These are phyloP conservation scores for Aporophyla nigra DNA, from an alignment of 2,888 invertebrate genomes.

Conservation along the genomic window DNA sequence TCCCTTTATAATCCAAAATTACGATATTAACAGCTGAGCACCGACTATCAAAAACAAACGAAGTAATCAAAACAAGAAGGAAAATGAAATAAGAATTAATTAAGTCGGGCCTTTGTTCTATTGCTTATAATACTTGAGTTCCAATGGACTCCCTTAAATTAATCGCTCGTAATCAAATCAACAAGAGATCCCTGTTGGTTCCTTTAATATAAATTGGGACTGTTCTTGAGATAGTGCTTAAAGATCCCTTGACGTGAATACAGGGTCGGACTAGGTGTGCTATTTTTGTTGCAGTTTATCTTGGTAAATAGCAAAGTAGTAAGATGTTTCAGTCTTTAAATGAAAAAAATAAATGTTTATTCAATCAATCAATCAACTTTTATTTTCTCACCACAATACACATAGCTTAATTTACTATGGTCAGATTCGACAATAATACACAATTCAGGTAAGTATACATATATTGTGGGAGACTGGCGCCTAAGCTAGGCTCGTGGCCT, in stretches of 20 bases:
- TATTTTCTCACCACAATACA: too few species aligned
- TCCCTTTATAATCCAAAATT: constrained; percentile 37
- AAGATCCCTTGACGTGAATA: constrained; percentile 51
- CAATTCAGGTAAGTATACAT: too few species aligned
- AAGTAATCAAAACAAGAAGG: constrained; percentile 62
- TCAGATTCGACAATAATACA: too few species aligned
- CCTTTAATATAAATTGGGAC: constrained; percentile 77
- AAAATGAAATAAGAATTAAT: constrained; percentile 81
- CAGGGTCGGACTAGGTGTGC: constrained; percentile 30
- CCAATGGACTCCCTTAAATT: constrained; percentile 78
- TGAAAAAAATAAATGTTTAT: background rate
- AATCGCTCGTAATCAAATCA: constrained; percentile 86
- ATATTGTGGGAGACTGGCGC: too few species aligned
- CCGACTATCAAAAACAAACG: constrained; percentile 68
- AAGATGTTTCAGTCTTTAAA: background rate
- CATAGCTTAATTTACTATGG: too few species aligned
- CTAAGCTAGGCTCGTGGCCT: too few species aligned
- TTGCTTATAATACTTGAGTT: constrained; percentile 78
- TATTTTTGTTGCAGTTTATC: background rate
- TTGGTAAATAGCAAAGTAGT: background rate
- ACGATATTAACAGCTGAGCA: constrained; percentile 61
- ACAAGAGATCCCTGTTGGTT: constrained; percentile 75
- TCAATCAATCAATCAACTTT: too few species aligned
- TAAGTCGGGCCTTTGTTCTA: constrained; percentile 79
- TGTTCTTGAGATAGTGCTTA: constrained; percentile 72